Evolutionary conservation across 2,113 vertebrate genomes (phyloP).

Genomic region (Myiopsitta monachus): DNA sequence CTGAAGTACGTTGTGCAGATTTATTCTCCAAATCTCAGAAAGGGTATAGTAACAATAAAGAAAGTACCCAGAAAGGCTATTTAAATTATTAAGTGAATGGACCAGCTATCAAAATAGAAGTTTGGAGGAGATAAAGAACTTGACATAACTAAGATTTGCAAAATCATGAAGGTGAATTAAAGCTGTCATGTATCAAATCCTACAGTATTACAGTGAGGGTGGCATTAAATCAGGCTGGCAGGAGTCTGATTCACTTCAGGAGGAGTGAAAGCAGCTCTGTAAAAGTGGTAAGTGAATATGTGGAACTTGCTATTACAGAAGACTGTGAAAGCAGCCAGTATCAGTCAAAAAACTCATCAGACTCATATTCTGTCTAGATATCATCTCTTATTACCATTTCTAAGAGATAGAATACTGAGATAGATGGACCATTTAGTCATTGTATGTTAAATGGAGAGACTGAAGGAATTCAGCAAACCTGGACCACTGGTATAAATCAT

Average conservation of each 20-base stretch:
- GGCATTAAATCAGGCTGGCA: not conserved
- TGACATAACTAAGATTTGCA: not conserved
- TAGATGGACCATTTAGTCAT: not conserved
- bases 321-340: not conserved
- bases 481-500: not conserved
- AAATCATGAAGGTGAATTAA: not conserved
- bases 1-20: not conserved
- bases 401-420: not conserved
- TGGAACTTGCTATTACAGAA: not conserved
- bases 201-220: not conserved
- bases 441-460: not conserved
- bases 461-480: not conserved
- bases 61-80: not conserved
- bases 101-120: not conserved
- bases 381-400: not conserved
- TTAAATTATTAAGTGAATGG: not conserved
- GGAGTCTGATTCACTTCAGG: not conserved
- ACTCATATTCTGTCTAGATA: not conserved
- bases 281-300: not conserved
- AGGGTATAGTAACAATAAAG: not conserved
- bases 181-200: not conserved
- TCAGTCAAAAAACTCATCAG: not conserved
- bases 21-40: not conserved
- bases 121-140: not conserved
- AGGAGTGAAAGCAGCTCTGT: not conserved